These are phyloP conservation scores for Scalopus aquaticus DNA, from an alignment of 2,113 vertebrate species.

Conservation along the genomic window DNA sequence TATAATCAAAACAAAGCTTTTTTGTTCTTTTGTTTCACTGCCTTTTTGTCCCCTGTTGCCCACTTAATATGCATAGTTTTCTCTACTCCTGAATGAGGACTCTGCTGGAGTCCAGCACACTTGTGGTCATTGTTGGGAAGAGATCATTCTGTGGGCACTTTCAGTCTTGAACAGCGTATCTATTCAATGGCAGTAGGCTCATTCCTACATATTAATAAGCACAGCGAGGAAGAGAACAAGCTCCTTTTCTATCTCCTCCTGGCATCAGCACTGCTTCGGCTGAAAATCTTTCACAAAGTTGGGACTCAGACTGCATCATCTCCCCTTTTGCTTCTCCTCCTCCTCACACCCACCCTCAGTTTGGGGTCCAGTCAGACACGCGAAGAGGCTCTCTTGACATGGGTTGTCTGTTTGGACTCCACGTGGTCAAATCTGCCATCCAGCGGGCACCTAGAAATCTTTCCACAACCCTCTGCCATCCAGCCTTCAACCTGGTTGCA, in stretches of 20 bases:
- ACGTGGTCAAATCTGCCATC: background rate
- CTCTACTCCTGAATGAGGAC: background rate
- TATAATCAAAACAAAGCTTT: background rate
- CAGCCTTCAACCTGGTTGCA: background rate
- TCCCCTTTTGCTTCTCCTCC: background rate
- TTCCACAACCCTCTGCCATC: background rate
- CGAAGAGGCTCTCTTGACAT: background rate
- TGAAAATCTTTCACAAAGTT: background rate
- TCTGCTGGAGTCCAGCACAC: background rate
- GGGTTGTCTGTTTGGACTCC: background rate
- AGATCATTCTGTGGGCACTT: background rate
- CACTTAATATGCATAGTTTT: background rate
- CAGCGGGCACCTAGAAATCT: background rate
- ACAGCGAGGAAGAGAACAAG: background rate
- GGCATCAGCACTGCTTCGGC: background rate
- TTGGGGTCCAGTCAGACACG: no score
- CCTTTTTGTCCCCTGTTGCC: background rate
- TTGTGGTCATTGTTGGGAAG: background rate
- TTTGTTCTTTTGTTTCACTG: background rate
- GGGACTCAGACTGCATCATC: rapidly evolving
- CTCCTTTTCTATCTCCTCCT: background rate
- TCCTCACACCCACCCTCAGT: no score
- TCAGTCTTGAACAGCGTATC: background rate
- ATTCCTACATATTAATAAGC: background rate
- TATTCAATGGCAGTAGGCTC: background rate